Evolutionary conservation across 1,140 invertebrate species (phyloP).

Genomic region (Scaptomyza hsui): DNA sequence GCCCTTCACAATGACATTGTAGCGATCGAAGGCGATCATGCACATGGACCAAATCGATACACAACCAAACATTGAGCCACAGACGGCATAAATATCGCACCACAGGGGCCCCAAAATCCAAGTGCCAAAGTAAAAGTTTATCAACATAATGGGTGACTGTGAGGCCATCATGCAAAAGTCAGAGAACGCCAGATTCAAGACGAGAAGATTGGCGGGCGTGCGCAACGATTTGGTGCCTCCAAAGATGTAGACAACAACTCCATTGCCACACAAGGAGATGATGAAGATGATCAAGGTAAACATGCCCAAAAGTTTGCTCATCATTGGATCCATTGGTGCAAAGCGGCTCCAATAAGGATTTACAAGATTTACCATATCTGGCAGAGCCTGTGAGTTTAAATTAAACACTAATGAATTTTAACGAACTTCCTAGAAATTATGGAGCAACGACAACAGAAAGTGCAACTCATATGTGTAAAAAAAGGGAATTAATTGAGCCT

Average conservation of each 20-base stretch:
- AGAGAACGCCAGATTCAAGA: conserved; percentile 86
- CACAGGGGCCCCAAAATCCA: conserved; percentile 93
- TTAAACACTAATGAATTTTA: background rate
- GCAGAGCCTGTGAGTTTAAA: conserved; percentile 45
- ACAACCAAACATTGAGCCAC: conserved; percentile 92
- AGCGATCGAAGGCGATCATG: conserved; percentile 93
- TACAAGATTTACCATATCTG: conserved; percentile 89
- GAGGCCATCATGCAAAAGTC: conserved; percentile 94
- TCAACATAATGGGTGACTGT: conserved; percentile 93
- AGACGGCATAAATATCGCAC: conserved; percentile 92
- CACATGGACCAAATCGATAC: conserved; percentile 94
- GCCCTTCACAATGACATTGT: conserved; percentile 93
- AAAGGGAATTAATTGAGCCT: too few species aligned
- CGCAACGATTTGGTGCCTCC: conserved; percentile 86
- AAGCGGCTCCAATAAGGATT: conserved; percentile 91
- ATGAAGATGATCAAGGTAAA: conserved; percentile 70
- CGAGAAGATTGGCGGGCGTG: conserved; percentile 86
- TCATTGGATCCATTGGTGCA: conserved; percentile 91
- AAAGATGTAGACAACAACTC: conserved; percentile 87
- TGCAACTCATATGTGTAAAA: too few species aligned
- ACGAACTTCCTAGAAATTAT: too few species aligned
- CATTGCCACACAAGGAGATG: conserved; percentile 86
- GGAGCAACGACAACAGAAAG: too few species aligned
- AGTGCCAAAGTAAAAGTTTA: conserved; percentile 94
- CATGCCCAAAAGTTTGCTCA: conserved; percentile 84